These are phyloP conservation scores for Phocoena sinus DNA, from an alignment of 2,113 vertebrate genomes.

Conservation along the genomic window DNA sequence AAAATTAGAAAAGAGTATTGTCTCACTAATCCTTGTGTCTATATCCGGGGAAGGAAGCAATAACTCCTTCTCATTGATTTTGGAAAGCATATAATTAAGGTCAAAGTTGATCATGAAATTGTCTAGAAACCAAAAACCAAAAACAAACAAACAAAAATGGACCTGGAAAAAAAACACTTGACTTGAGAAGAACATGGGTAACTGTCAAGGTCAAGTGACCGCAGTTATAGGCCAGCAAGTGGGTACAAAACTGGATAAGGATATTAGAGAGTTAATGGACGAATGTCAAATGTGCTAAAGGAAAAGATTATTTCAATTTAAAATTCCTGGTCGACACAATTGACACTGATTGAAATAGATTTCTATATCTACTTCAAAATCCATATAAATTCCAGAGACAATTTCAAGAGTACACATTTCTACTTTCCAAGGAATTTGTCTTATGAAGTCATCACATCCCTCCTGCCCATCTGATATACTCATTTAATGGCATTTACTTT, in stretches of 20 bases:
- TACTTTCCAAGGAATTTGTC: neutral
- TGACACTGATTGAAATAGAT: neutral
- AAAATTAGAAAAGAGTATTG: slow-evolving; percentile 19
- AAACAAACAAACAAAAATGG: neutral
- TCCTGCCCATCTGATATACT: neutral
- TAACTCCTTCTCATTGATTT: slow-evolving; percentile 39
- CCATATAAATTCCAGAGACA: neutral
- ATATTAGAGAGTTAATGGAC: neutral
- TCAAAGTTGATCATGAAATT: neutral
- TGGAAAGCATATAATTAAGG: neutral
- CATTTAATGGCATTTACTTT: neutral
- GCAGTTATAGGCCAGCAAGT: neutral
- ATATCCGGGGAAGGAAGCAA: neutral
- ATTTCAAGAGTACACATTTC: neutral
- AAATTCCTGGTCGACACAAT: neutral
- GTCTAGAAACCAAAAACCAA: neutral
- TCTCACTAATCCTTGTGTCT: slow-evolving; percentile 28
- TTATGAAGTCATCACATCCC: neutral
- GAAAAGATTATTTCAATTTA: neutral
- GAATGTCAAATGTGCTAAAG: neutral
- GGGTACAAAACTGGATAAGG: neutral
- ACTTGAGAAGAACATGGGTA: neutral
- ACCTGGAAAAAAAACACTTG: neutral
- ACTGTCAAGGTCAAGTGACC: neutral
- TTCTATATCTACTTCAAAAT: neutral